These are phyloP conservation scores for Alligator mississippiensis DNA, from an alignment of 2,113 vertebrate species.

Conservation along the genomic window DNA sequence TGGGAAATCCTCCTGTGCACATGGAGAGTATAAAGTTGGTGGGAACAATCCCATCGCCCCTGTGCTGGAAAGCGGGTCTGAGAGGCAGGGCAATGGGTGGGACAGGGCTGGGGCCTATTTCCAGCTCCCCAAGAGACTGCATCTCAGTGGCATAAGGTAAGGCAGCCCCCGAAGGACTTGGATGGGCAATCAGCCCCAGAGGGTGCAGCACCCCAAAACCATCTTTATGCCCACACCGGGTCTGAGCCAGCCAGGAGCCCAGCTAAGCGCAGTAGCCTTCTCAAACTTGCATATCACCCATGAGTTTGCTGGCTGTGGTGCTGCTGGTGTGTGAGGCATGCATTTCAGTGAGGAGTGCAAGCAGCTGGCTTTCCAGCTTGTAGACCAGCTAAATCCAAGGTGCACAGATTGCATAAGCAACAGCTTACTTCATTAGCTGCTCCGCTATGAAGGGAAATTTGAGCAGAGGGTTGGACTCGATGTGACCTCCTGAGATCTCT, in stretches of 20 bases:
- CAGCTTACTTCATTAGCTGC: too few relatives aligned
- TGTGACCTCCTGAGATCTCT: too few relatives aligned
- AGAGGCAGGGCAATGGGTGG: neutral
- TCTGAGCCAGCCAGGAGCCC: too few relatives aligned
- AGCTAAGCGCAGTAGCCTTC: neutral
- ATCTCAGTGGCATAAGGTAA: neutral
- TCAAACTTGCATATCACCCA: neutral
- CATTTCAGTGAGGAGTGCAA: neutral
- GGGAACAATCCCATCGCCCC: neutral
- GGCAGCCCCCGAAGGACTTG: neutral
- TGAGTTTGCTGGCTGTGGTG: neutral
- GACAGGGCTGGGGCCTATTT: neutral
- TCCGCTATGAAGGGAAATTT: too few relatives aligned
- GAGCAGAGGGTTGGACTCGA: too few relatives aligned
- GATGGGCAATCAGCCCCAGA: neutral
- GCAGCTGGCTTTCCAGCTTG: neutral
- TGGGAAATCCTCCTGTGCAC: neutral
- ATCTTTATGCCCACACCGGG: neutral
- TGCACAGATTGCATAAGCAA: too few relatives aligned
- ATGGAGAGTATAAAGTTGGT: neutral
- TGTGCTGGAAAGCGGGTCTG: neutral
- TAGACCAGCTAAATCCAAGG: too few relatives aligned
- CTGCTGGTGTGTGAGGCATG: neutral
- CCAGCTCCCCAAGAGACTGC: neutral
- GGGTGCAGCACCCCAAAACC: neutral